Conservation (phyloP, 35 echinoderm and acorn worm species). For the Diadema setosum region DNA sequence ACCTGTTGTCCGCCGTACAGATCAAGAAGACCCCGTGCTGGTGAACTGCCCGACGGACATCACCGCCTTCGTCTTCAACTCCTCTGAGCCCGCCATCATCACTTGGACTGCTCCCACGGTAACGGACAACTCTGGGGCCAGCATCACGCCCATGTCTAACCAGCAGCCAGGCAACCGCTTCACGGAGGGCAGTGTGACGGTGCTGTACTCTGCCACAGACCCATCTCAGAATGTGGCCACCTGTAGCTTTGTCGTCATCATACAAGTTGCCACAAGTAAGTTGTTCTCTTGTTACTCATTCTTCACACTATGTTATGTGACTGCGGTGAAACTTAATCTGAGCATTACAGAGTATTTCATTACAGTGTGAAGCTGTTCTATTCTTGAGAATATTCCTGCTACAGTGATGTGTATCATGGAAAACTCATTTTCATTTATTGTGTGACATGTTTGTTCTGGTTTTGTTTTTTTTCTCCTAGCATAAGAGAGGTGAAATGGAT, state of each 20-base stretch:
- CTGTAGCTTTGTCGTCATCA: slow-evolving; percentile 54
- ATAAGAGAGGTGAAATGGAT: no score
- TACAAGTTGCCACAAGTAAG: slow-evolving; percentile 18
- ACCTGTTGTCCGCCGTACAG: no score
- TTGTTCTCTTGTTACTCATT: background rate
- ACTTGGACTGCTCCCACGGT: slow-evolving; percentile 30
- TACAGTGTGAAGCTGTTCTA: no score
- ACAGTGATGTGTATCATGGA: no score
- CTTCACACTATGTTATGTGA: no score
- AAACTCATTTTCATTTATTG: no score
- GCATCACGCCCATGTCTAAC: background rate
- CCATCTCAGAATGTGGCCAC: background rate
- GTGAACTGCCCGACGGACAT: slow-evolving; percentile 5
- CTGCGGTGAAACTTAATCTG: no score
- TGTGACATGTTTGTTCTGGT: no score
- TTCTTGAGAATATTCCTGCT: no score
- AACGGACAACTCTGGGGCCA: slow-evolving; percentile 38
- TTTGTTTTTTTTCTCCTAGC: no score
- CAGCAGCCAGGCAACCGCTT: background rate
- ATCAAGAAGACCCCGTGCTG: slow-evolving; percentile 21
- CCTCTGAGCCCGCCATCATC: background rate
- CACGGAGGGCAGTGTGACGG: background rate
- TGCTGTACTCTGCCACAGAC: slow-evolving; percentile 45
- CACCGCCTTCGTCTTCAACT: background rate
- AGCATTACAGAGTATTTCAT: no score